Conservation (phyloP, 1,140 invertebrate genomes). For the Drosophila repletoides region DNA sequence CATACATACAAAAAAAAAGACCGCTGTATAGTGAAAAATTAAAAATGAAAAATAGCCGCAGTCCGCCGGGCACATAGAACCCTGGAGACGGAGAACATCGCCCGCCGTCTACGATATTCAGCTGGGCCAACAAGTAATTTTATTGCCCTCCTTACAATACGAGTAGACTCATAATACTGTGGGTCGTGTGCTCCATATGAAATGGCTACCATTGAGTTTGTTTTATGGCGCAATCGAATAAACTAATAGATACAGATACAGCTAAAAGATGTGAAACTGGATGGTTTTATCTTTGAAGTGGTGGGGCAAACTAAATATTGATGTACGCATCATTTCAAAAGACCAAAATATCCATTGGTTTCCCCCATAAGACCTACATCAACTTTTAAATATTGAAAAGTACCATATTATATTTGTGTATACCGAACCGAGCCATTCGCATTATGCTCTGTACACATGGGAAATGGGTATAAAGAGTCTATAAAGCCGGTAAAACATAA, state of each 20-base stretch:
- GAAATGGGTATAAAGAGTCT: too few species aligned
- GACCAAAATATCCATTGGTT: background rate
- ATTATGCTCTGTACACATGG: too few species aligned
- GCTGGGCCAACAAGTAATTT: background rate
- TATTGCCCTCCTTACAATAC: slow-evolving; percentile 19
- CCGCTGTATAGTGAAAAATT: slow-evolving; percentile 42
- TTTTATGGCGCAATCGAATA: slow-evolving; percentile 23
- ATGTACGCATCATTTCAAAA: slow-evolving; percentile 2
- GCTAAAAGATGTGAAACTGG: too few species aligned
- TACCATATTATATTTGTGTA: too few species aligned
- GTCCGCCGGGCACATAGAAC: slow-evolving; percentile 2
- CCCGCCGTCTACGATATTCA: slow-evolving; percentile 36
- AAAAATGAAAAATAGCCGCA: too few species aligned
- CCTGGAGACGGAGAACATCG: slow-evolving; percentile 7
- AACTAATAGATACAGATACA: background rate
- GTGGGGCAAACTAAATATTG: background rate
- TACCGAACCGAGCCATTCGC: too few species aligned
- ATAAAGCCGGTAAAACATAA: too few species aligned
- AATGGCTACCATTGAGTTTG: slow-evolving; percentile 12
- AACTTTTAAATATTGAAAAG: too few species aligned
- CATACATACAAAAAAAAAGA: too few species aligned
- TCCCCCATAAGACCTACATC: background rate
- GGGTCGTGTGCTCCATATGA: slow-evolving; percentile 12
- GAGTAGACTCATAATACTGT: slow-evolving; percentile 1
- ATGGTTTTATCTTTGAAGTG: slow-evolving; percentile 10